Percentiles rank a stretch among this genome's conserved stretches.
Conservation (phyloP, 2,888 invertebrate genomes). For the Drosophila meridionalis region DNA sequence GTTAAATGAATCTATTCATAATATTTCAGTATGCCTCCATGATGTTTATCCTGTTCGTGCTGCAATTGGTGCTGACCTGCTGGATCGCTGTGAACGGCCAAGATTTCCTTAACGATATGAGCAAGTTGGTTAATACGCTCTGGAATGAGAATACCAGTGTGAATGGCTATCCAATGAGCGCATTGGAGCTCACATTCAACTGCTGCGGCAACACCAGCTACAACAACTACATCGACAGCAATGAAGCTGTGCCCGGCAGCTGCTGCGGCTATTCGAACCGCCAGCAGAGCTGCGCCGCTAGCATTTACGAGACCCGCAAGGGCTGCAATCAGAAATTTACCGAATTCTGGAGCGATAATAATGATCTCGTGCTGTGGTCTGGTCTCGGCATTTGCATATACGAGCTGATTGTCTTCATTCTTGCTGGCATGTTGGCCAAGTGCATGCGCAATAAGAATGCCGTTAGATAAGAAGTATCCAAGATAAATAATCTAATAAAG, state of each 20-base stretch:
- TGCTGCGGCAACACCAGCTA: conserved; percentile 73
- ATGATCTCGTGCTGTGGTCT: conserved; percentile 87
- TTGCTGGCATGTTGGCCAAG: conserved; percentile 93
- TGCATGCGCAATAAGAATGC: conserved; percentile 87
- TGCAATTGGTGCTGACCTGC: conserved; percentile 90
- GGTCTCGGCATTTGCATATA: conserved; percentile 89
- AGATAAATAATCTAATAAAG: no score
- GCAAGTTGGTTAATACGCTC: conserved; percentile 85
- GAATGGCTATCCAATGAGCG: conserved; percentile 75
- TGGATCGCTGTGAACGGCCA: conserved; percentile 88
- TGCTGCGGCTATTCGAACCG: conserved; percentile 69
- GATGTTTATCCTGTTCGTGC: conserved; percentile 89
- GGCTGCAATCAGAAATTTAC: conserved; percentile 79
- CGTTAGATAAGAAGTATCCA: conserved; percentile 11
- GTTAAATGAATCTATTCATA: not conserved
- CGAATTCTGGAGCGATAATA: conserved; percentile 81
- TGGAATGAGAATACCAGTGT: conserved; percentile 62
- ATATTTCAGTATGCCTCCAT: conserved; percentile 88
- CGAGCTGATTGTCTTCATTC: conserved; percentile 91
- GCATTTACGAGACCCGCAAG: conserved; percentile 28
- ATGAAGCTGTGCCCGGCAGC: conserved; percentile 60
- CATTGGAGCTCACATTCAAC: conserved; percentile 71
- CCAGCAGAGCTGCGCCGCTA: conserved; percentile 25
- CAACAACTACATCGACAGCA: conserved; percentile 32
- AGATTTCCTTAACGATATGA: conserved; percentile 86